Evolutionary conservation across 2,113 vertebrate species (phyloP).

Genomic region (Cygnus buccinator): DNA sequence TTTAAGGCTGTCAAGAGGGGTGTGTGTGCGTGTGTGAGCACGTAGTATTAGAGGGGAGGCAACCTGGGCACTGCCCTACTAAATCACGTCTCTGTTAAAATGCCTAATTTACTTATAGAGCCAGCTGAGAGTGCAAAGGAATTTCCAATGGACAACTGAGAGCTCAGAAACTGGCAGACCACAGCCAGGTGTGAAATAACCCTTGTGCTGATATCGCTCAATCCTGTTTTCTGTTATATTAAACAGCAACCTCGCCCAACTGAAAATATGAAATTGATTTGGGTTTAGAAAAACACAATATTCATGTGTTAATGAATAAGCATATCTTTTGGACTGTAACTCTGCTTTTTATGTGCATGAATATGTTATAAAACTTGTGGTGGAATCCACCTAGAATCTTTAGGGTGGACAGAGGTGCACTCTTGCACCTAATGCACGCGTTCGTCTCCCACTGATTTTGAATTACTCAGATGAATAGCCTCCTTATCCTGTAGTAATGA

Average conservation of each 20-base stretch:
- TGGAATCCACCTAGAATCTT: neutral
- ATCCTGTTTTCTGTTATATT: neutral
- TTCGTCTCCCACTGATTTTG: neutral
- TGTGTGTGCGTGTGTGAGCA: too few species aligned
- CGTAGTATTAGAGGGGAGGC: neutral
- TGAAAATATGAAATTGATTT: neutral
- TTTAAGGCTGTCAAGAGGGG: neutral
- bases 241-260: neutral
- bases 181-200: neutral
- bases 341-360: neutral
- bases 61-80: neutral
- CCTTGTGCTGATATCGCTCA: neutral
- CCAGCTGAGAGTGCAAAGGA: neutral
- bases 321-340: neutral
- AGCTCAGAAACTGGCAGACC: neutral
- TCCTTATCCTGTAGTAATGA: neutral
- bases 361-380: neutral
- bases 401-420: neutral
- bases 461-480: neutral
- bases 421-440: neutral
- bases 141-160: neutral
- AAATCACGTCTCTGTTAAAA: neutral
- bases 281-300: neutral
- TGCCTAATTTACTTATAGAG: neutral
- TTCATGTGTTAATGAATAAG: neutral